Evolutionary conservation across 2,113 vertebrate genomes (phyloP), one percentile per base, ranked within the genome.

Genomic region (Caranx ignobilis): DNA sequence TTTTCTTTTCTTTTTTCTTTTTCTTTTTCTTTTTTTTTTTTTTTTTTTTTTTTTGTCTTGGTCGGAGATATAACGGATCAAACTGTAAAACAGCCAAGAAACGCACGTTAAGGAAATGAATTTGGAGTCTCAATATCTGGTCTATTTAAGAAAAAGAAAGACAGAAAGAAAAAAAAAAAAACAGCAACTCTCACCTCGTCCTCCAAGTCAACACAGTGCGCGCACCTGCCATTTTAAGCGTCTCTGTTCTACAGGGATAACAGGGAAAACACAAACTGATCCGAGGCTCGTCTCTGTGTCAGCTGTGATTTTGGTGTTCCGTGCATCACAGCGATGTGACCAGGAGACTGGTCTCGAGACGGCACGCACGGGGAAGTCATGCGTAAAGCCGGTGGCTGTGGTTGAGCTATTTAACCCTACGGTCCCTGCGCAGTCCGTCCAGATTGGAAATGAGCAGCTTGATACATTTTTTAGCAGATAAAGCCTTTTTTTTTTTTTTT

Each of bases 361-460:
- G 62, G 76, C 79, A 85, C 82, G 87, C 83, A 41, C 85, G 47
- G 81, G 65, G 85, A 82, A 88, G 88, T 90, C 91, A 88, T 90
- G 93, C 92, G 91, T 91, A 92, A 93, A 91, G 75, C 87, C 72
- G 60, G 35, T 68, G 75, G 89, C 85, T 59, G 75, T 76, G 84
- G 81, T 21, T 78, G 73, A 76, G 82, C 71, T 71, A 48, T 90
- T 92, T 90, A 88, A 91, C 83, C 90, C 88, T 90, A 6, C 83
- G 88, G 88, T 90, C 68, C 71, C 89, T 87, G 90, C 71, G 69
- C 18, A 79, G n/a, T 71, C 79, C 52, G 71, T 75, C 68, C 75
- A 84, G 86, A 86, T 68, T 77, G 74, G 48, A 76, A 82, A 84
- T 69, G 66, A 87, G 66, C 69, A 68, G 67, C 63, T 39, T 85